A percentile compares a stretch with the other conserved stretches of the same genome.
Evolutionary conservation across 2,797 vertebrate species (phyloP).

Genomic region (Triplophysa yarkandensis): DNA sequence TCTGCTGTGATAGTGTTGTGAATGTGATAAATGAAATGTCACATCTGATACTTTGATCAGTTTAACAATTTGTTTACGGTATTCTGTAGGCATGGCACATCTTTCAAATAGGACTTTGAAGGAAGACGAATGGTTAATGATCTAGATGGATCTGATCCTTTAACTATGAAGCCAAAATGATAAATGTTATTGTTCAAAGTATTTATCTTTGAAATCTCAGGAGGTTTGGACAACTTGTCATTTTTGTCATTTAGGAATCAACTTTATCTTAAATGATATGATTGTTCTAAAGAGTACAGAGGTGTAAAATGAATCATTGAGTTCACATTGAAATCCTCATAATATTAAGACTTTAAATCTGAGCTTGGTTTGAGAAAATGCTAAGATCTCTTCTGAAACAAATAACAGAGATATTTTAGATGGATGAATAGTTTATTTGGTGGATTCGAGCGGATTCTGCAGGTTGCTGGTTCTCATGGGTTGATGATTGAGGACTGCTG

Average conservation of each 20-base stretch:
- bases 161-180: background rate
- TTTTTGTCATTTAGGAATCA: too few species aligned
- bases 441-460: background rate
- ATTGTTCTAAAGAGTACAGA: too few species aligned
- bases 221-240: too few species aligned
- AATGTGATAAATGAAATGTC: conserved; percentile 19
- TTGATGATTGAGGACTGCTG: background rate
- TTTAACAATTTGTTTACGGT: background rate
- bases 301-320: too few species aligned
- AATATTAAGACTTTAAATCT: too few species aligned
- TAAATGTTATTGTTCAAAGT: too few species aligned
- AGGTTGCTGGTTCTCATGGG: background rate
- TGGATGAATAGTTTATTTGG: background rate
- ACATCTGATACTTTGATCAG: background rate
- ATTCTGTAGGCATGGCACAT: background rate
- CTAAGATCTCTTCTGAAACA: too few species aligned
- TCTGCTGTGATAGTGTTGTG: conserved; percentile 16
- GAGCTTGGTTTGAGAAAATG: too few species aligned
- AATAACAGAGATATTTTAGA: too few species aligned
- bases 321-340: too few species aligned
- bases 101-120: background rate
- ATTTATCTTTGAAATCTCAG: too few species aligned
- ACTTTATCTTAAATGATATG: too few species aligned
- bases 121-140: background rate
- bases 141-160: background rate